Conservation (phyloP, 2,797 vertebrate species). For the Coreius guichenoti region DNA sequence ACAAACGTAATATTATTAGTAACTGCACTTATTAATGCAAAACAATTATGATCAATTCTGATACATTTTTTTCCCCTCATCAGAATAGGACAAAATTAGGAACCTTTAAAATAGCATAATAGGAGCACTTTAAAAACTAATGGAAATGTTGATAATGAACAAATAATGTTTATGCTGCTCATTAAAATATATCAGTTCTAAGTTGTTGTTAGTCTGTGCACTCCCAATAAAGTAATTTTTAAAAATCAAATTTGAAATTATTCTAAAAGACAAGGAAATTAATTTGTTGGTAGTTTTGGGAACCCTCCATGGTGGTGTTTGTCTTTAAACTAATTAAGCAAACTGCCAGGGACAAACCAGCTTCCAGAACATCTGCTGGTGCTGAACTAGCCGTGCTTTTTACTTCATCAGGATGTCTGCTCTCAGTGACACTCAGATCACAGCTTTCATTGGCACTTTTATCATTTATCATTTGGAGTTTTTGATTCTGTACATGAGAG, state of each 20-base stretch:
- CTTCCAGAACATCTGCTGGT: neutral
- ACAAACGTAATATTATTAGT: too few species aligned
- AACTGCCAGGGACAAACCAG: neutral
- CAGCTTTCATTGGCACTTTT: conserved; percentile 22
- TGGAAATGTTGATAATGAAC: neutral
- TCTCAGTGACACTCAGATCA: neutral
- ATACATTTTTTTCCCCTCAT: too few species aligned
- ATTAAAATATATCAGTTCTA: neutral
- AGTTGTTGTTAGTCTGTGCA: neutral
- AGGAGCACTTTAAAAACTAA: neutral
- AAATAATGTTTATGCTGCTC: neutral
- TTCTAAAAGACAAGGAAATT: neutral
- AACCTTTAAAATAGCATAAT: neutral
- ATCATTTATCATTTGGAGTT: conserved; percentile 7
- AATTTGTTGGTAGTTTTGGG: neutral
- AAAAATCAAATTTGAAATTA: neutral
- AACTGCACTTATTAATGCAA: too few species aligned
- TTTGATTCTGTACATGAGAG: neutral
- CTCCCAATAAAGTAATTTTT: too few species aligned
- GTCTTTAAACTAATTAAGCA: neutral
- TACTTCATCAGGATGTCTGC: neutral
- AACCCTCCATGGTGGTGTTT: neutral
- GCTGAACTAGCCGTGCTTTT: neutral
- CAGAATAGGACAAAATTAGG: neutral
- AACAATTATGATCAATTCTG: too few species aligned